Conservation (phyloP, 2,888 invertebrate genomes). For the Oeneis ivallda region DNA sequence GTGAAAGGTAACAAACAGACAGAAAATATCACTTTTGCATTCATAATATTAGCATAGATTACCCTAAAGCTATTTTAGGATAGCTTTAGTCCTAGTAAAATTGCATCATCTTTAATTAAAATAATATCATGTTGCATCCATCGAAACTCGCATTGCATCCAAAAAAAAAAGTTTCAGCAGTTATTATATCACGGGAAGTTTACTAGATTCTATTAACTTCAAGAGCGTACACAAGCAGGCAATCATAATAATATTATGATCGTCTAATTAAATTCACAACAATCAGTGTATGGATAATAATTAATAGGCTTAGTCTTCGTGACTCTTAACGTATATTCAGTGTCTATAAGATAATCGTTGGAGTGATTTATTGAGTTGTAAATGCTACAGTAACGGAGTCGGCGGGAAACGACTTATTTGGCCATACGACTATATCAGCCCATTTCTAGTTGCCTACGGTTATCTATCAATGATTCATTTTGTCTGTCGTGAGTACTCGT, state of each 20-base stretch:
- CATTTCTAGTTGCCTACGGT: conserved; percentile 13
- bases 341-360: conserved; percentile 23
- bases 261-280: conserved; percentile 15
- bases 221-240: background rate
- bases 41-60: too few relatives aligned
- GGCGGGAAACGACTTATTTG: conserved; percentile 23
- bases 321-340: conserved; percentile 19
- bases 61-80: too few relatives aligned
- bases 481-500: background rate
- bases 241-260: background rate
- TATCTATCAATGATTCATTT: conserved; percentile 23
- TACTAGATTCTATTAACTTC: background rate
- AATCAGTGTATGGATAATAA: conserved; percentile 17
- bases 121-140: too few relatives aligned
- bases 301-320: conserved; percentile 16
- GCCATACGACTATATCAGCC: conserved; percentile 21
- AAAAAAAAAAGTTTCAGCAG: background rate
- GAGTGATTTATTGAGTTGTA: conserved; percentile 25
- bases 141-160: too few relatives aligned
- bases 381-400: conserved; percentile 25
- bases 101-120: too few relatives aligned
- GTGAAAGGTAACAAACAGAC: too few relatives aligned
- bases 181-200: background rate
- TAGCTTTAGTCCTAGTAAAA: too few relatives aligned
- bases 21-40: too few relatives aligned